These are phyloP conservation scores for Oryzias woworae DNA, from an alignment of 2,113 vertebrate genomes.

Conservation along the genomic window DNA sequence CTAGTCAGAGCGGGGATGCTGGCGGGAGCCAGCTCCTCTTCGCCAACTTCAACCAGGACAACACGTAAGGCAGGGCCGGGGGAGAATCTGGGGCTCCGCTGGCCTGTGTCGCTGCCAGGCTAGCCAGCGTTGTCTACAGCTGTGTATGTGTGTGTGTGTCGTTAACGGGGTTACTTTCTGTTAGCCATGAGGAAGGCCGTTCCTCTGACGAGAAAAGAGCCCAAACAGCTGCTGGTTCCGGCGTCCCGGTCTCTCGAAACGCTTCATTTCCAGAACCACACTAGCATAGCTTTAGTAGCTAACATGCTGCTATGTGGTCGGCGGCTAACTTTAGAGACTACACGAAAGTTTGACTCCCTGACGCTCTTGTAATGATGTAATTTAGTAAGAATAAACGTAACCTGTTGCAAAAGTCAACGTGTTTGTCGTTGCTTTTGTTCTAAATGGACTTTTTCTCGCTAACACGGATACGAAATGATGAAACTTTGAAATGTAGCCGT, in stretches of 20 bases:
- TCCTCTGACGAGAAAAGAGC: background rate
- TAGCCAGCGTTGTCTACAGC: conserved; percentile 30
- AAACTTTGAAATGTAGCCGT: too few relatives aligned
- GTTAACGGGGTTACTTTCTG: background rate
- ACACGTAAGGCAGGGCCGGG: conserved; percentile 88
- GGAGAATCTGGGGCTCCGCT: conserved; percentile 31
- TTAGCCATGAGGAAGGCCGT: background rate
- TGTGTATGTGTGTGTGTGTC: background rate
- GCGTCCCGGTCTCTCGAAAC: background rate
- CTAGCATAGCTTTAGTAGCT: conserved; percentile 33
- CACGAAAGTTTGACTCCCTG: too few relatives aligned
- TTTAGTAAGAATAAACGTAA: too few relatives aligned
- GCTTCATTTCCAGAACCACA: background rate
- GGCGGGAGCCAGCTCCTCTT: conserved; percentile 95
- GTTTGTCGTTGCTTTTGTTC: too few relatives aligned
- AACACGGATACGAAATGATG: too few relatives aligned
- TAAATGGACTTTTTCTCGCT: too few relatives aligned
- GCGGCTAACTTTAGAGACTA: conserved; percentile 25
- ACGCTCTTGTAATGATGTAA: too few relatives aligned
- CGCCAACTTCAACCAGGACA: conserved; percentile 99
- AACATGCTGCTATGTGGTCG: conserved; percentile 28
- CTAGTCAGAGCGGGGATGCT: conserved; percentile 93
- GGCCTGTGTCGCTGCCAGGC: conserved; percentile 42
- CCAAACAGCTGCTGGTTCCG: background rate
- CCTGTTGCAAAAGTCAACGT: too few relatives aligned